phyloP scores from a whole-genome alignment of 2,797 vertebrate species.

The Acanthornis magna region DNA sequence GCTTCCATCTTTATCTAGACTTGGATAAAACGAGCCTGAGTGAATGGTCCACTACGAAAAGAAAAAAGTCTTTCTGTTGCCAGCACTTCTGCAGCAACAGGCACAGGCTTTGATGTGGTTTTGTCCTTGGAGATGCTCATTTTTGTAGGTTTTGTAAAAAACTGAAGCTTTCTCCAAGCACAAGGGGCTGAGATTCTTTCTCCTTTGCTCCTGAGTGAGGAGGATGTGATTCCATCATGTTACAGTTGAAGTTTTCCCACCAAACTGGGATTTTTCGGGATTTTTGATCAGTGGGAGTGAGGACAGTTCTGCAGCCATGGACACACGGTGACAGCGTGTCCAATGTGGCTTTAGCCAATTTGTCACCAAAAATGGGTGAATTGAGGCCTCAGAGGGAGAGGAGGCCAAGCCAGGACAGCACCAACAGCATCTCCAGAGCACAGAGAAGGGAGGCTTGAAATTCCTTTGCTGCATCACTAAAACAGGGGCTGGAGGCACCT shows the following conservation, averaged over 20 bases:
- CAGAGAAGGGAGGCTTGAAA: background rate
- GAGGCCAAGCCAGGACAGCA: background rate
- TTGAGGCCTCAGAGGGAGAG: background rate
- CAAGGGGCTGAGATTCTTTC: background rate
- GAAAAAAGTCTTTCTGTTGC: background rate
- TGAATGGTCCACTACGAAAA: background rate
- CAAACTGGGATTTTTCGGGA: background rate
- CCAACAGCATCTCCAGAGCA: background rate
- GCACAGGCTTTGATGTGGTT: background rate
- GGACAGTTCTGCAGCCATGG: background rate
- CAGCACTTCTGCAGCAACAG: background rate
- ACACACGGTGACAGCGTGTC: fast-evolving
- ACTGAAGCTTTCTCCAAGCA: background rate
- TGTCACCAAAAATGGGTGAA: background rate
- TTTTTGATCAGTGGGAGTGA: background rate
- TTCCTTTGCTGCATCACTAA: background rate
- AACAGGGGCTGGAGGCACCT: background rate
- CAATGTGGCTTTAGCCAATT: background rate
- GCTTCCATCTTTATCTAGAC: background rate
- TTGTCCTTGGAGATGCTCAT: background rate
- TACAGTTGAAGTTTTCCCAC: background rate
- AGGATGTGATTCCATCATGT: background rate
- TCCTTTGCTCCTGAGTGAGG: background rate
- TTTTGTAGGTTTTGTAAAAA: background rate
- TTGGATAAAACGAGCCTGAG: background rate